phyloP scores from a whole-genome alignment of 1,140 invertebrate species.

The Rhagoletis zephyria region DNA sequence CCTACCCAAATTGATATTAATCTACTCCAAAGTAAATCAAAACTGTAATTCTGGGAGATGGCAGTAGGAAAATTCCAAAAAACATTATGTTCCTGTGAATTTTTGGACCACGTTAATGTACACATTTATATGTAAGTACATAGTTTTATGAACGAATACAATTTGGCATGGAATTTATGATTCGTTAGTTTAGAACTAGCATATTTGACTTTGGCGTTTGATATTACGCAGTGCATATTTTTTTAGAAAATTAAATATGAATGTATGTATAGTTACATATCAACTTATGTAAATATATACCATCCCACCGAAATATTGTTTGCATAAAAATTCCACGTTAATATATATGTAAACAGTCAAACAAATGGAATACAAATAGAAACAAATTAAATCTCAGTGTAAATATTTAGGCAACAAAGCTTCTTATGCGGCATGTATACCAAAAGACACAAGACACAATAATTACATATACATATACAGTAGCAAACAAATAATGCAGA shows the following conservation, averaged over 20 bases:
- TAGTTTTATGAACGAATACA: too few relatives aligned
- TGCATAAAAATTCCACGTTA: constrained; percentile 23
- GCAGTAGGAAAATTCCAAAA: too few relatives aligned
- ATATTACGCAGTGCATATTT: background rate
- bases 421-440: constrained; percentile 25
- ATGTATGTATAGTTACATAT: background rate
- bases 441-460: background rate
- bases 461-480: background rate
- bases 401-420: constrained; percentile 35
- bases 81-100: too few relatives aligned
- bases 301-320: background rate
- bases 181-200: too few relatives aligned
- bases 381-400: constrained; percentile 45
- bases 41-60: too few relatives aligned
- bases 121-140: too few relatives aligned
- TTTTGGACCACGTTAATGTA: too few relatives aligned
- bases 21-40: too few relatives aligned
- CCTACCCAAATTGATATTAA: too few relatives aligned
- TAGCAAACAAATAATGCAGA: constrained; percentile 44
- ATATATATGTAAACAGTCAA: constrained; percentile 20
- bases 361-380: constrained; percentile 44
- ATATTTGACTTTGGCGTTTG: too few relatives aligned
- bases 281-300: constrained; percentile 13
- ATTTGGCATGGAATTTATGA: too few relatives aligned
- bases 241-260: background rate